Percentiles rank a stretch among this genome's conserved stretches.
Evolutionary conservation across 2,888 invertebrate species (phyloP).

Genomic region (Nasonovia ribisnigri): DNA sequence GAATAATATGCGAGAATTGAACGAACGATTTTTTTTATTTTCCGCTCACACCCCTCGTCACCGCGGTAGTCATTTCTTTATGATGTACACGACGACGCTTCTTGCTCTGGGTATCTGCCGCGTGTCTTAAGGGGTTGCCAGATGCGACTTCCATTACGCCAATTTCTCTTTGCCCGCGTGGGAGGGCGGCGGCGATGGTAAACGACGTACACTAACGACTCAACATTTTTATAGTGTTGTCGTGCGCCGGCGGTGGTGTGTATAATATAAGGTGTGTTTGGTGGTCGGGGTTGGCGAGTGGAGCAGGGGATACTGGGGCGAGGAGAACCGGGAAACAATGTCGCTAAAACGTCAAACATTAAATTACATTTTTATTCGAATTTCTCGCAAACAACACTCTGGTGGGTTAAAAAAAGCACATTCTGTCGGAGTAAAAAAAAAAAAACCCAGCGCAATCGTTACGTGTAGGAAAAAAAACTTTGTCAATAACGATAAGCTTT

Average conservation of each 20-base stretch:
- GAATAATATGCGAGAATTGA: conserved; percentile 52
- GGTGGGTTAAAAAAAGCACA: conserved; percentile 50
- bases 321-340: conserved; percentile 32
- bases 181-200: not conserved
- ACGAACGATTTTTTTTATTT: conserved; percentile 37
- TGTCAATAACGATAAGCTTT: conserved; percentile 65
- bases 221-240: conserved; percentile 63
- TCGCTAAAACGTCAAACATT: conserved; percentile 65
- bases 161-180: conserved; percentile 42
- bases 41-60: not conserved
- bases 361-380: conserved; percentile 65
- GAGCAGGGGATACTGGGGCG: not conserved
- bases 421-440: conserved; percentile 11
- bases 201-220: conserved; percentile 64
- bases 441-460: conserved; percentile 49
- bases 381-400: conserved; percentile 63
- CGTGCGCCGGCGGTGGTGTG: conserved; percentile 19
- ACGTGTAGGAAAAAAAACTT: conserved; percentile 53
- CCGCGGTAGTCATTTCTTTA: conserved; percentile 48
- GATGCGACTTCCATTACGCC: conserved; percentile 65
- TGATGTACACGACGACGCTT: conserved; percentile 33
- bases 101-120: not conserved
- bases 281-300: not conserved
- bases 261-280: not conserved
- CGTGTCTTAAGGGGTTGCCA: conserved; percentile 64